Base-by-base conservation (phyloP, 2,113 vertebrate genomes). In the Oncorhynchus gorbuscha region DNA sequence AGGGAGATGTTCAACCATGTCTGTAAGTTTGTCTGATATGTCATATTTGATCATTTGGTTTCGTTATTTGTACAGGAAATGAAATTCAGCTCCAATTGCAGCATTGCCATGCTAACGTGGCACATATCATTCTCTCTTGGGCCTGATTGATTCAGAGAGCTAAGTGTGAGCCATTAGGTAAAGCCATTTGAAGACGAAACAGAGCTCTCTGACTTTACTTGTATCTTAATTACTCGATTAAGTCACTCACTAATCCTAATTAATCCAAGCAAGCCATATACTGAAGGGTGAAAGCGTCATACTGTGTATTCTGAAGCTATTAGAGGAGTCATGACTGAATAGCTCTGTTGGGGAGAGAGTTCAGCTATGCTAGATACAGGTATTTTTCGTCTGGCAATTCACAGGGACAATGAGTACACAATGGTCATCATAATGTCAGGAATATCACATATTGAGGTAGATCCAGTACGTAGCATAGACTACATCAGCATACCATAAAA, bases 201-300 rank as follows among this genome's bases (percentile, higher is more conserved):
- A 0, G 39, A 16, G 26, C 71, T 20, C 51, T 70, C 22, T 28
- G 65, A 12, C 75, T 79, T 32, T 62, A 59, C n/a, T 18, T 14
- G 9, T 48, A 69, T 79, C 39, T 80, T 73, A 76, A 62, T 79
- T 67, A 24, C 61, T 78, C 51, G 5, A 79, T 83, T 85, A 84
- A 79, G 49, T 79, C 49, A 24, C 32, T 76, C 68, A 24, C 39
- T 74, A 74, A 87, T 76, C 69, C 69, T 69, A 76, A 81, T 81
- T 86, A 83, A 70, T 77, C 66, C 69, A 70, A 78, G 59, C n/a
- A 79, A 74, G 48, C 61, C 22, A 61, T 18, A 59, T 26, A 67
- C 3, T 30, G 61, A 20, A 35, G 35, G 28, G 18, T 55, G 49
- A 55, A 55, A 5, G 49, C 49, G 9, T 55, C 16, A 55, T 55